Evolutionary conservation across 2,797 vertebrate species (phyloP).

Genomic region (Scyliorhinus canicula): DNA sequence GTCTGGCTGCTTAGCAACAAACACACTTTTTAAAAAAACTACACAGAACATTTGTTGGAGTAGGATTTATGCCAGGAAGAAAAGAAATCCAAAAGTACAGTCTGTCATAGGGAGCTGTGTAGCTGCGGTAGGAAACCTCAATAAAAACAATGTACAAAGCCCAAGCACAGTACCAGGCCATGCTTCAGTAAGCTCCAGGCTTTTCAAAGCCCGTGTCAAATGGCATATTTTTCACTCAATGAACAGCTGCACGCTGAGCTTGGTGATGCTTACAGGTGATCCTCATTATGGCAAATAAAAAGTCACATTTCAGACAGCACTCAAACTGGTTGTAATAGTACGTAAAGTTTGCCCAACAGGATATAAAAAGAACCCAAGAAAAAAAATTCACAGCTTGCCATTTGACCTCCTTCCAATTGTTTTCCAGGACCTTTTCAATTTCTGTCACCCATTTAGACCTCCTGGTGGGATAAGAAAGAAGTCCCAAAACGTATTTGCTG

Average conservation of each 20-base stretch:
- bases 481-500: not conserved
- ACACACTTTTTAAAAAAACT: not conserved
- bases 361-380: not conserved
- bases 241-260: slow-evolving; percentile 40
- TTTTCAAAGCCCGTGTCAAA: slow-evolving; percentile 26
- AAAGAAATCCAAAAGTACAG: slow-evolving; percentile 5
- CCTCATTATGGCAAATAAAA: slow-evolving; percentile 34
- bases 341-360: not conserved
- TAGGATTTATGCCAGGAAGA: not conserved
- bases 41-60: slow-evolving; percentile 22
- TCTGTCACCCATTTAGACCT: not conserved
- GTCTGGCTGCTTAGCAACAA: slow-evolving; percentile 31
- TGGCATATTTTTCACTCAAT: not conserved
- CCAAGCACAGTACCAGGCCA: slow-evolving; percentile 14
- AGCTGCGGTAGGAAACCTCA: slow-evolving; percentile 2
- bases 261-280: slow-evolving; percentile 40
- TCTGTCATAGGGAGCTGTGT: slow-evolving; percentile 5
- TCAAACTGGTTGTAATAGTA: not conserved
- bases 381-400: not conserved
- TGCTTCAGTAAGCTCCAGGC: slow-evolving; percentile 21
- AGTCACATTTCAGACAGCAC: not conserved
- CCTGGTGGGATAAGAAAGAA: not conserved
- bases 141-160: slow-evolving; percentile 21
- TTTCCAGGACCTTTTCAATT: not conserved
- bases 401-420: slow-evolving; percentile 10